phyloP scores from a whole-genome alignment of 2,888 invertebrate genomes.

The Conistra vaccinii region DNA sequence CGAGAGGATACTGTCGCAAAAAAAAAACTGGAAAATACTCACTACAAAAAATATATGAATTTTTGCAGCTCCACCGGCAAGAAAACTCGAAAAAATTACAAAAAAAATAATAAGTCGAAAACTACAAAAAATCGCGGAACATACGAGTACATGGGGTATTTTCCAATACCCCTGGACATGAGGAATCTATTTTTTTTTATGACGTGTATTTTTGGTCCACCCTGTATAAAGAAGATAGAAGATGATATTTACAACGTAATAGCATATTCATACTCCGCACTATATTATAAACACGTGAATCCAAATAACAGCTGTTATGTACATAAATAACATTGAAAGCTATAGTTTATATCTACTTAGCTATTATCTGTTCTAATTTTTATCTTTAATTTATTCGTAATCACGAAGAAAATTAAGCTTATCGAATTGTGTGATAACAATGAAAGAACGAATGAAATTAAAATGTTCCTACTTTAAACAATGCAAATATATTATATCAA shows the following conservation, averaged over 20 bases:
- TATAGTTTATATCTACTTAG: constrained; percentile 4
- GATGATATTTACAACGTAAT: constrained; percentile 1
- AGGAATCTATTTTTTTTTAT: too few species aligned
- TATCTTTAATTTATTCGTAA: constrained; percentile 53
- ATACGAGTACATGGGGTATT: too few species aligned
- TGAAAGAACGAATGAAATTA: constrained; percentile 45
- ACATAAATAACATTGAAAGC: constrained; percentile 22
- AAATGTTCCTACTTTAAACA: constrained; percentile 7
- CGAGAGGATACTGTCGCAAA: too few species aligned
- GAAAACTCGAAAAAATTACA: too few species aligned
- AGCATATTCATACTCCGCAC: constrained; percentile 23
- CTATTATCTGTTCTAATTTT: constrained; percentile 36
- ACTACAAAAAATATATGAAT: too few species aligned
- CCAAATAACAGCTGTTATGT: neutral
- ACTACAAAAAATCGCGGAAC: too few species aligned
- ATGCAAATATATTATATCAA: constrained; percentile 27
- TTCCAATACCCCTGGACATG: too few species aligned
- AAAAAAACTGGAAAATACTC: too few species aligned
- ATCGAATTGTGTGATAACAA: constrained; percentile 54
- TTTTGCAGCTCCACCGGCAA: too few species aligned
- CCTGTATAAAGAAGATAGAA: too few species aligned
- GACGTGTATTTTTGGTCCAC: too few species aligned
- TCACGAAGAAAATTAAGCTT: constrained; percentile 49
- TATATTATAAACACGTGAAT: constrained; percentile 21
- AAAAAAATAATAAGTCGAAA: too few species aligned